Evolutionary conservation across 2,797 vertebrate species (phyloP).

Genomic region (Agapornis canus): DNA sequence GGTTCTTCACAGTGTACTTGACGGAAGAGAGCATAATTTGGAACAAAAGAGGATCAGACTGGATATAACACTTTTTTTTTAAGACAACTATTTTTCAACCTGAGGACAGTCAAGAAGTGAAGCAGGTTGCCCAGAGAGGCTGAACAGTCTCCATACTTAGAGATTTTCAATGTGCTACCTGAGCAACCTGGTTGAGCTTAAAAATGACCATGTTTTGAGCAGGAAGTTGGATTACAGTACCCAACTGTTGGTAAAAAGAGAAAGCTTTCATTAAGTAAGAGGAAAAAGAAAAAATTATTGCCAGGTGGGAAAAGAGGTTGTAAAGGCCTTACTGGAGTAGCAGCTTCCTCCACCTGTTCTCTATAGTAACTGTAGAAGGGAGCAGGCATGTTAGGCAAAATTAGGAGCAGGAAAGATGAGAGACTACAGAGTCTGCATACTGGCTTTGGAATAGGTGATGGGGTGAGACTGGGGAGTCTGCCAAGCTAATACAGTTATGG

Average conservation of each 20-base stretch:
- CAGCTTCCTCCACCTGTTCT: not conserved
- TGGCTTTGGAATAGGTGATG: not conserved
- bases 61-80: not conserved
- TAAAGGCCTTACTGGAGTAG: not conserved
- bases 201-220: not conserved
- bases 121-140: not conserved
- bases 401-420: not conserved
- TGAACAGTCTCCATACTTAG: not conserved
- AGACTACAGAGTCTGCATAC: not conserved
- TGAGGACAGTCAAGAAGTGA: not conserved
- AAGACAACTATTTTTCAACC: not conserved
- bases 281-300: not conserved
- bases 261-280: not conserved
- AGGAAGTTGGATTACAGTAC: not conserved
- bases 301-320: not conserved
- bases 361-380: not conserved
- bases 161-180: not conserved
- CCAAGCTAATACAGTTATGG: not conserved
- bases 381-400: not conserved
- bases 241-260: not conserved
- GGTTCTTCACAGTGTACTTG: not conserved
- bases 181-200: not conserved
- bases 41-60: not conserved
- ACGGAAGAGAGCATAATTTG: not conserved
- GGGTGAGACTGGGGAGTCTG: not conserved